A percentile compares a stretch with the other conserved stretches of the same genome.
Evolutionary conservation across 2,888 invertebrate genomes (phyloP).

Genomic region (Cephus rjabovi): DNA sequence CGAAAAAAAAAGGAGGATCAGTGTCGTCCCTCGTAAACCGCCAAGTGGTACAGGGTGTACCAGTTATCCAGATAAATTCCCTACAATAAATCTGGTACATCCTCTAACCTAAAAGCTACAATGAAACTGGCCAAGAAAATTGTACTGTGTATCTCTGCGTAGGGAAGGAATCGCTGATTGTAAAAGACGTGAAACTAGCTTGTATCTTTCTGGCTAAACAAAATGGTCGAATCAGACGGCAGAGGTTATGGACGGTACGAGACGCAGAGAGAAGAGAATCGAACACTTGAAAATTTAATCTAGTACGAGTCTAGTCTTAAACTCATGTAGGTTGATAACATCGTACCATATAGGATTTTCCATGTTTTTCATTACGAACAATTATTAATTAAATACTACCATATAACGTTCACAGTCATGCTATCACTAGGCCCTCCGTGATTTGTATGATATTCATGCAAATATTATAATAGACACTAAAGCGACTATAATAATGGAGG

Average conservation of each 20-base stretch:
- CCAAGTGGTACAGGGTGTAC: background rate
- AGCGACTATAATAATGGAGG: conserved; percentile 2
- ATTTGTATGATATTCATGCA: conserved; percentile 36
- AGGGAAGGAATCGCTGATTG: background rate
- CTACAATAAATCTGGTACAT: background rate
- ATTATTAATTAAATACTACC: conserved; percentile 8
- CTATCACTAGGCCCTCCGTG: background rate
- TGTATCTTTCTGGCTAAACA: background rate
- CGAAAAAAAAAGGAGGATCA: background rate
- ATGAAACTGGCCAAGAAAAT: background rate
- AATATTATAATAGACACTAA: conserved; percentile 12
- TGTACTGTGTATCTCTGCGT: background rate
- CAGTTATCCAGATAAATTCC: background rate
- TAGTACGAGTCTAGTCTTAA: background rate
- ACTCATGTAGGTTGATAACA: background rate
- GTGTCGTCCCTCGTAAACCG: background rate
- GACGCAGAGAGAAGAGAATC: background rate
- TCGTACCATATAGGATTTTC: conserved; percentile 5
- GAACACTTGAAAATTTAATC: background rate
- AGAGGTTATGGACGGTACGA: background rate
- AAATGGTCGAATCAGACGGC: background rate
- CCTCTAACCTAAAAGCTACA: background rate
- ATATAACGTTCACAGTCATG: background rate
- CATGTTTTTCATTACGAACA: conserved; percentile 20
- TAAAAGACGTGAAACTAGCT: background rate